phyloP scores from a whole-genome alignment of 2,888 invertebrate genomes.

The Hirudinaria manillensis region DNA sequence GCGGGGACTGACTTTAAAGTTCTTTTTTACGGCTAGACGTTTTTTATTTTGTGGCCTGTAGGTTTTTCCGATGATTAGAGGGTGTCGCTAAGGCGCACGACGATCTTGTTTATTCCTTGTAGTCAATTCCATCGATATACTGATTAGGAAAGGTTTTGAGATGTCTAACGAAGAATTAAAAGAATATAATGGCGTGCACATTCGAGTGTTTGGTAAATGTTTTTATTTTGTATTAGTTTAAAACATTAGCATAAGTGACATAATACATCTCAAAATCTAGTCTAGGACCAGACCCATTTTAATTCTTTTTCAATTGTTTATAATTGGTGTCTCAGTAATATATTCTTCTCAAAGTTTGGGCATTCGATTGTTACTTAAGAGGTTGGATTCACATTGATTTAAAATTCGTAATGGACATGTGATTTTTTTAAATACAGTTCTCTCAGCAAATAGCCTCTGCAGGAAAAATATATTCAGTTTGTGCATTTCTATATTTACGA shows the following conservation, averaged over 20 bases:
- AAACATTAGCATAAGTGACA: background rate
- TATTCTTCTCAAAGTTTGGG: background rate
- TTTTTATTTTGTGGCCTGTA: too few relatives aligned
- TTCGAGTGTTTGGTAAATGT: constrained; percentile 8
- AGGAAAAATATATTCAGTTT: constrained; percentile 27
- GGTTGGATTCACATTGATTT: background rate
- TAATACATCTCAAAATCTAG: background rate
- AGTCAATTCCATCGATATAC: too few relatives aligned
- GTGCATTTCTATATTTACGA: background rate
- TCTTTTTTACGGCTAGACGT: too few relatives aligned
- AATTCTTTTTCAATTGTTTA: background rate
- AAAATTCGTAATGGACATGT: background rate
- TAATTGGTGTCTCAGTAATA: background rate
- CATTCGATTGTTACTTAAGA: background rate
- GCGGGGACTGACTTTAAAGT: too few relatives aligned
- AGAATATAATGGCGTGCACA: background rate
- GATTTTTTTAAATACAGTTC: constrained; percentile 6
- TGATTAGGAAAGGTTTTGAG: background rate
- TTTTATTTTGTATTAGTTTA: background rate
- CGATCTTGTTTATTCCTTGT: too few relatives aligned
- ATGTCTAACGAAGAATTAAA: constrained; percentile 7
- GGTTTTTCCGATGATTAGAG: too few relatives aligned
- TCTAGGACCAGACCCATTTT: background rate
- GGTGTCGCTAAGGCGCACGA: too few relatives aligned
- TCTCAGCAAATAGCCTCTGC: constrained; percentile 20